Evolutionary conservation across 2,888 invertebrate genomes (phyloP), one percentile per base, ranked within the genome.

Genomic region (Rhagophthalmus giganteus): DNA sequence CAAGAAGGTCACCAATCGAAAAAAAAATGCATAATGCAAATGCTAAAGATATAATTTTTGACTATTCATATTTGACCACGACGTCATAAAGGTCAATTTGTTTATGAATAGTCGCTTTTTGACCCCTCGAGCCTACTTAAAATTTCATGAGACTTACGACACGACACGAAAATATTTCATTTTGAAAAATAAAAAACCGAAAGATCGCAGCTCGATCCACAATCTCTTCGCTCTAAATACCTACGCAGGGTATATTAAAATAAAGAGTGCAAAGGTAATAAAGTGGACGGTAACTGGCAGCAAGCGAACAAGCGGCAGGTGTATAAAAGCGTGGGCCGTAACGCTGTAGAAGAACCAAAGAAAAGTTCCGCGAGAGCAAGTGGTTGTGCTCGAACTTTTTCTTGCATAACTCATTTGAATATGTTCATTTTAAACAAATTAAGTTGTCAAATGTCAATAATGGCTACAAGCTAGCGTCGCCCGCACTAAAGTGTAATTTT

Each of bases 381-480:
- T 25, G 35, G 28, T 44, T 44, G 26, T 44, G 30, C 35, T 27
- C 35, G 7, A 20, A 35, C 35, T 44, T 35, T 44, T 44, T 44
- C 26, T 27, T 30, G 28, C 44, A 44, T 35, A 34, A 34, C 28
- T 44, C 20, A 44, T 44, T 44, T 44, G 20, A 44, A 44, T 44
- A 34, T 34, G 34, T 44, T 44, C 34, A 44, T 44, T 44, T n/a
- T 35, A 35, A 34, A 44, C 44, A 44, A 44, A 44, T 44, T 44
- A 34, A 44, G 34, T 44, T 44, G 44, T 44, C 44, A 44, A 44
- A 34, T 30, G 16, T 20, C 28, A 44, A 35, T 34, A 44, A 44
- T 44, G 30, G 20, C 20, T 20, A 20, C 20, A 20, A 20, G 20
- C 20, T 5, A 20, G 7, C 20, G 7, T 20, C 20, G 7, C 4